Conservation (phyloP, 2,113 vertebrate genomes). For the Thryonomys swinderianus region DNA sequence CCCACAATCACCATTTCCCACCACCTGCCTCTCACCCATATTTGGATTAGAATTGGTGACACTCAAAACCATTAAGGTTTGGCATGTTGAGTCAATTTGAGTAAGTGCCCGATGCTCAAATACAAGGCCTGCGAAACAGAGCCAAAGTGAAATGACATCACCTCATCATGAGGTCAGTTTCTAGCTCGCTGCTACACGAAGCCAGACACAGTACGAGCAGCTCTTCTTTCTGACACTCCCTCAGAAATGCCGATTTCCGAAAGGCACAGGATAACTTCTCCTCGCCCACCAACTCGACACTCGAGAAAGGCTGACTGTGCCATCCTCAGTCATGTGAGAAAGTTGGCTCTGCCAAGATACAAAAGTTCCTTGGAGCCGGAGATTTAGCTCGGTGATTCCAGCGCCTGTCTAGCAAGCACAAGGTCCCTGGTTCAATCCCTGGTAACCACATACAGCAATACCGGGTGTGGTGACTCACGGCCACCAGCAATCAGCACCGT, state of each 20-base stretch:
- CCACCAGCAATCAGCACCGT: too few species aligned
- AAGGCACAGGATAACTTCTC: not conserved
- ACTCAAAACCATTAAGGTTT: conserved; percentile 61
- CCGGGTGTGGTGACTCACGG: too few species aligned
- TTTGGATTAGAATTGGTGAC: conserved; percentile 59
- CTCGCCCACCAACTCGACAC: not conserved
- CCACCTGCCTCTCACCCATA: conserved; percentile 71
- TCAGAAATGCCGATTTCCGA: not conserved
- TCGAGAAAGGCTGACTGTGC: not conserved
- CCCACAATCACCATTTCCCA: conserved; percentile 8
- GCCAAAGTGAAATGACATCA: conserved; percentile 45
- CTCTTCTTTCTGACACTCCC: not conserved
- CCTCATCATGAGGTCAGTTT: not conserved
- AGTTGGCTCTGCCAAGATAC: not conserved
- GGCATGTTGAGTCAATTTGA: conserved; percentile 59
- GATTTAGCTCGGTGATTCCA: too few species aligned
- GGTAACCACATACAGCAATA: too few species aligned
- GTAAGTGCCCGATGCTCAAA: conserved; percentile 48
- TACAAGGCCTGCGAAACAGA: conserved; percentile 24
- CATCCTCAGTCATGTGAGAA: not conserved
- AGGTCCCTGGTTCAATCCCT: too few species aligned
- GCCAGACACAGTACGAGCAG: not conserved
- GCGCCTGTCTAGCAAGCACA: too few species aligned
- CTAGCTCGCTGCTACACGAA: not conserved
- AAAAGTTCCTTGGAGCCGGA: not conserved